Conservation (phyloP, 2,888 invertebrate species). For the Zeuzera pyrina region DNA sequence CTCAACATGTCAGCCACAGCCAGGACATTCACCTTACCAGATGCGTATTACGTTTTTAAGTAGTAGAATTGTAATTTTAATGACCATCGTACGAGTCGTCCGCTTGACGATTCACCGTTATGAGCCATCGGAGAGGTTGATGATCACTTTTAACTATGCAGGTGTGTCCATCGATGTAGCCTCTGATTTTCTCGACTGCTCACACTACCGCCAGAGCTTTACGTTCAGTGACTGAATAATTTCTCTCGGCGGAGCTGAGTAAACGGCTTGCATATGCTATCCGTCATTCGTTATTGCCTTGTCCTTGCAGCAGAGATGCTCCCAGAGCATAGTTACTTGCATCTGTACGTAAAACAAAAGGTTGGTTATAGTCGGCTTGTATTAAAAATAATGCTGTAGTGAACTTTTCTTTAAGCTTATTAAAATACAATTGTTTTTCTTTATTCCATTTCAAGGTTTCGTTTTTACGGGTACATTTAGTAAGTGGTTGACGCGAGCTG, state of each 20-base stretch:
- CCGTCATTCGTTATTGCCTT: constrained; percentile 18
- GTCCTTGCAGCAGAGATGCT: neutral
- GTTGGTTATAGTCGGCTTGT: constrained; percentile 1
- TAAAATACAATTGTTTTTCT: no score
- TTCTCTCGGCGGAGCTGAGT: no score
- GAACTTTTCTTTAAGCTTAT: neutral
- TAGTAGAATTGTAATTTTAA: constrained; percentile 31
- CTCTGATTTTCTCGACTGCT: constrained; percentile 21
- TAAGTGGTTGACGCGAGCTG: no score
- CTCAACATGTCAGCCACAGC: no score
- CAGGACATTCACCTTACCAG: constrained; percentile 28
- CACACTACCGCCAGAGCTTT: no score
- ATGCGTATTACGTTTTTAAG: no score
- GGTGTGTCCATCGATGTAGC: constrained; percentile 35
- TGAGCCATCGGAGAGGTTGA: constrained; percentile 46
- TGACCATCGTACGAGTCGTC: constrained; percentile 46
- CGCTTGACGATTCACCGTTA: constrained; percentile 38
- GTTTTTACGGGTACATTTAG: no score
- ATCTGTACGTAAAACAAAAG: neutral
- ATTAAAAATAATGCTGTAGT: neutral
- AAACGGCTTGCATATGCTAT: no score
- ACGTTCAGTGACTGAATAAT: constrained; percentile 40
- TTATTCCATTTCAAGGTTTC: no score
- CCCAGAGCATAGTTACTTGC: neutral
- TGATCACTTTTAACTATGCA: constrained; percentile 38